Evolutionary conservation across 1,140 invertebrate genomes (phyloP).

Genomic region (Tenebrio molitor): DNA sequence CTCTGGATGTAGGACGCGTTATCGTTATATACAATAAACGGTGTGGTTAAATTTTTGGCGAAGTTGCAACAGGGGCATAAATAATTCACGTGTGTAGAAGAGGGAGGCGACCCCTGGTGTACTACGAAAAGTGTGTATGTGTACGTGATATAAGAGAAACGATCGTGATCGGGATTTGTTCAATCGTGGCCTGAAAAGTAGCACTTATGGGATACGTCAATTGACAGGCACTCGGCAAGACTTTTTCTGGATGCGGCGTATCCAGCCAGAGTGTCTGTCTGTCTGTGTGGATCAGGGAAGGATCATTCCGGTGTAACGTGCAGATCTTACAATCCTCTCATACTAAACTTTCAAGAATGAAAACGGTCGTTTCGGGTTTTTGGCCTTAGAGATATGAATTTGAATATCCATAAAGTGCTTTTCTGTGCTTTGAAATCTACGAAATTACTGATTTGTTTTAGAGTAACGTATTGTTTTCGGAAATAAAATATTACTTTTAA

Average conservation of each 20-base stretch:
- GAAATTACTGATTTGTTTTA: too few relatives aligned
- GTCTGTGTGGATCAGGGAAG: slow-evolving; percentile 32
- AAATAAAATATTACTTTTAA: too few relatives aligned
- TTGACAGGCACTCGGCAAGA: slow-evolving; percentile 45
- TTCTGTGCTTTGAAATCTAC: too few relatives aligned
- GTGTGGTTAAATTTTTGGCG: slow-evolving; percentile 28
- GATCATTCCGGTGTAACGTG: slow-evolving; percentile 29
- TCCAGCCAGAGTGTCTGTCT: slow-evolving; percentile 27
- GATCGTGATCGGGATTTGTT: slow-evolving; percentile 48
- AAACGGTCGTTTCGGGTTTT: slow-evolving; percentile 31
- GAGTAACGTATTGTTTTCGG: too few relatives aligned
- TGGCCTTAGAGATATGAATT: too few relatives aligned
- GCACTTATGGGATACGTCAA: slow-evolving; percentile 45
- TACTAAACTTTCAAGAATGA: slow-evolving; percentile 15
- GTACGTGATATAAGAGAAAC: slow-evolving; percentile 20
- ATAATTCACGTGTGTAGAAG: slow-evolving; percentile 12
- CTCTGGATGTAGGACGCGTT: neutral
- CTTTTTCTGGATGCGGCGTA: slow-evolving; percentile 31
- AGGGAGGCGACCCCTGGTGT: slow-evolving; percentile 23
- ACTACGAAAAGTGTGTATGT: slow-evolving; percentile 6
- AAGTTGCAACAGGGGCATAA: slow-evolving; percentile 30
- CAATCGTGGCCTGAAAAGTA: slow-evolving; percentile 45
- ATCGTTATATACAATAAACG: slow-evolving; percentile 14
- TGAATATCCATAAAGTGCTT: too few relatives aligned
- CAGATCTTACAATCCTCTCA: slow-evolving; percentile 26